phyloP scores from a whole-genome alignment of 1,140 invertebrate genomes.

The Lepidostoma basale region DNA sequence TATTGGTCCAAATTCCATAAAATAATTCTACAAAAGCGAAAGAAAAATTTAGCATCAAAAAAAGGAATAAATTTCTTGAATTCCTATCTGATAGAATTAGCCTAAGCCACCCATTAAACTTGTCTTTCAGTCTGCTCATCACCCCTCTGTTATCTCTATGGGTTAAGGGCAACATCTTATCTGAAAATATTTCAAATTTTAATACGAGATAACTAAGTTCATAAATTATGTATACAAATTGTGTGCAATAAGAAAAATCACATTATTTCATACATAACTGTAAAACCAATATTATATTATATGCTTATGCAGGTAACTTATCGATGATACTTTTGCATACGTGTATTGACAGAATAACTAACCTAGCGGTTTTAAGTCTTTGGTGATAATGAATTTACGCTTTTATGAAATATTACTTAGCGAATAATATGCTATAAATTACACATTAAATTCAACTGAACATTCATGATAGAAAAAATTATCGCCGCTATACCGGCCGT shows the following conservation, averaged over 20 bases:
- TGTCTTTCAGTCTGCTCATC: constrained; percentile 71
- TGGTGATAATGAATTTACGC: constrained; percentile 7
- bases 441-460: background rate
- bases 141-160: constrained; percentile 76
- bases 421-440: constrained; percentile 23
- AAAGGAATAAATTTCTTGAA: constrained; percentile 94
- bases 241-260: background rate
- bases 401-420: background rate
- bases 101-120: constrained; percentile 77
- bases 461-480: constrained; percentile 21
- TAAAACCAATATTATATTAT: background rate
- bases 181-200: no score
- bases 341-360: constrained; percentile 39
- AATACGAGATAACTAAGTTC: no score
- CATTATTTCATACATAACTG: background rate
- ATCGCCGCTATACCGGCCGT: constrained; percentile 28
- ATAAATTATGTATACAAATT: no score
- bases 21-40: constrained; percentile 96
- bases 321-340: constrained; percentile 36
- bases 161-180: constrained; percentile 75
- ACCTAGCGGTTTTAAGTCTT: constrained; percentile 26
- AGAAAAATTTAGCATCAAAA: constrained; percentile 90
- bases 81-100: constrained; percentile 91
- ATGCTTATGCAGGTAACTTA: constrained; percentile 5
- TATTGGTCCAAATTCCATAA: constrained; percentile 97